phyloP scores from a whole-genome alignment of 2,888 invertebrate species.

The Drosophila dives region DNA sequence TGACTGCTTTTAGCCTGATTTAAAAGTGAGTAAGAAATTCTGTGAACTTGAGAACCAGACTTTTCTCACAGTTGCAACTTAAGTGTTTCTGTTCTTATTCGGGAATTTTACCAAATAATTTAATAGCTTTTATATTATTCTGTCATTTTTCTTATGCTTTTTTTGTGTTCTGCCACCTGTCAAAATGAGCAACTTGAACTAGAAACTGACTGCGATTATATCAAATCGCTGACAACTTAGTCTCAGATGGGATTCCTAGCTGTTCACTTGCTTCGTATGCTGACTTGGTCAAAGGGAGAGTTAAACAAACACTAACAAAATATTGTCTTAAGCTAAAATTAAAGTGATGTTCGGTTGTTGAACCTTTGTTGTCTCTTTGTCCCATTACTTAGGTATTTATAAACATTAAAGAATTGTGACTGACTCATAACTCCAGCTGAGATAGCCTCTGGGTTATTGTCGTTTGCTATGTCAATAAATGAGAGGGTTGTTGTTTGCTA shows the following conservation, averaged over 20 bases:
- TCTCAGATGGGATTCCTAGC: not conserved
- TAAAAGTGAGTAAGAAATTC: not conserved
- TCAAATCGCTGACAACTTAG: not conserved
- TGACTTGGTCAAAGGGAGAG: not conserved
- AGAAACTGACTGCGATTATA: not conserved
- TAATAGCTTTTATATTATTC: not conserved
- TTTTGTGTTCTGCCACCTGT: not conserved
- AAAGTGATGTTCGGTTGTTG: not conserved
- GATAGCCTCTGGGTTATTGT: conserved; percentile 9
- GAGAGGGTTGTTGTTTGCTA: conserved; percentile 37
- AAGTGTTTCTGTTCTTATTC: not conserved
- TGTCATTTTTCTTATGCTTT: not conserved
- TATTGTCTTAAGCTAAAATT: not conserved
- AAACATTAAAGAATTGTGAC: conserved; percentile 9
- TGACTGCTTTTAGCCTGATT: conserved; percentile 13
- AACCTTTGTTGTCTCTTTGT: not conserved
- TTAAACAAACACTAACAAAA: not conserved
- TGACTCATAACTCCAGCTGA: conserved; percentile 34
- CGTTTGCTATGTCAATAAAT: conserved; percentile 41
- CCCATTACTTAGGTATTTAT: not conserved
- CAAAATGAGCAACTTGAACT: not conserved
- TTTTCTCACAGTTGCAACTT: not conserved
- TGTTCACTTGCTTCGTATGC: not conserved
- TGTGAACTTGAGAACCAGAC: not conserved
- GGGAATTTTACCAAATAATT: not conserved